These are phyloP conservation scores for Aspidiotus destructor DNA, from an alignment of 2,888 invertebrate species.

Conservation along the genomic window DNA sequence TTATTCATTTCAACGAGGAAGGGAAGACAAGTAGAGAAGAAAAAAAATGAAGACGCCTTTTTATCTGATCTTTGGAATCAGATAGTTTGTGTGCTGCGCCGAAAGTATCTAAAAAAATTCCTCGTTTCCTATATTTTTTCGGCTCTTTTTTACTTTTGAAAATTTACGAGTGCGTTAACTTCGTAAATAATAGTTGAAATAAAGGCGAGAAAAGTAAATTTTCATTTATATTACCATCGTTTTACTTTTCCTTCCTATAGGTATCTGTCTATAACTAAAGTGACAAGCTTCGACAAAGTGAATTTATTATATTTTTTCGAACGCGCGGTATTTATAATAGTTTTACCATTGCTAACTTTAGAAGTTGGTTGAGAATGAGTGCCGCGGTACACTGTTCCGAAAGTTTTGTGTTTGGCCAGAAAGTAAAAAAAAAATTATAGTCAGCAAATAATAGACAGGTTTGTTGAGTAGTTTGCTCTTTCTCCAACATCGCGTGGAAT, in stretches of 20 bases:
- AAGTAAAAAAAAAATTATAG: too few relatives aligned
- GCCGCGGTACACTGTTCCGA: too few relatives aligned
- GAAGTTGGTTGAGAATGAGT: too few relatives aligned
- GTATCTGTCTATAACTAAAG: background rate
- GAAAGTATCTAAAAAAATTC: constrained; percentile 1
- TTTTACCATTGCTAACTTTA: too few relatives aligned
- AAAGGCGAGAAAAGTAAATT: constrained; percentile 2
- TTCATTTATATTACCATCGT: background rate
- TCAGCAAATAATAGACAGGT: too few relatives aligned
- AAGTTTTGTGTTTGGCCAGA: too few relatives aligned
- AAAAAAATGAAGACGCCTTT: background rate
- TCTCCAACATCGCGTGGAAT: too few relatives aligned
- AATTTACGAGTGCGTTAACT: constrained; percentile 4
- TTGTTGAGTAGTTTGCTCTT: too few relatives aligned
- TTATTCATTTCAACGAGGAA: too few relatives aligned
- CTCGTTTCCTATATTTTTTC: background rate
- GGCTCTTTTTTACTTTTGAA: background rate
- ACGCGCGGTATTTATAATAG: too few relatives aligned
- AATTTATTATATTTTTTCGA: too few relatives aligned
- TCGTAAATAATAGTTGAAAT: background rate
- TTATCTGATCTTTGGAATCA: constrained; percentile 4
- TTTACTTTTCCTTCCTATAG: background rate
- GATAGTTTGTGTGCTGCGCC: background rate
- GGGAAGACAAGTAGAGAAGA: too few relatives aligned
- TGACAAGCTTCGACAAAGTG: background rate